These are phyloP conservation scores for Drosophila burlai DNA, from an alignment of 1,140 invertebrate species.

Conservation along the genomic window DNA sequence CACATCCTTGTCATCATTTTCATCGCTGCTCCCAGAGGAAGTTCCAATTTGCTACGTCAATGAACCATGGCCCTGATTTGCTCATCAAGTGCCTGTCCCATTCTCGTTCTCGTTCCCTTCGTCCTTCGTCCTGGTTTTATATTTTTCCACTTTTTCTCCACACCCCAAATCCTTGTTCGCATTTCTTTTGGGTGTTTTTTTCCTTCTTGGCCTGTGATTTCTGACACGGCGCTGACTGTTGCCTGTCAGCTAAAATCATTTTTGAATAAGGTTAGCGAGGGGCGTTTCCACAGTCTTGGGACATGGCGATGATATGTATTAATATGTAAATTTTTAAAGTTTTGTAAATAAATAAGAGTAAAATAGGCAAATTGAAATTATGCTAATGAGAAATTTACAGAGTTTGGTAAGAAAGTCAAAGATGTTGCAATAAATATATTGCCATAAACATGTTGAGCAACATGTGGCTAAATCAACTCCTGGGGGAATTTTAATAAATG, in stretches of 20 bases:
- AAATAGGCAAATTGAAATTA: not conserved
- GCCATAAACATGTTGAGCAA: not conserved
- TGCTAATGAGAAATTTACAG: not conserved
- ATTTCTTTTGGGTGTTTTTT: slow-evolving; percentile 37
- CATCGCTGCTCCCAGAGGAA: slow-evolving; percentile 72
- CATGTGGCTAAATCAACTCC: not conserved
- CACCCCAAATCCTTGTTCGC: slow-evolving; percentile 29
- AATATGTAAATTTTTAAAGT: too few species aligned
- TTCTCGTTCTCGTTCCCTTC: not conserved
- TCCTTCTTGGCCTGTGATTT: slow-evolving; percentile 50
- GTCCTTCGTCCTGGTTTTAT: slow-evolving; percentile 15
- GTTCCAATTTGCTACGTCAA: slow-evolving; percentile 84
- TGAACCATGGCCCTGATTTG: slow-evolving; percentile 76
- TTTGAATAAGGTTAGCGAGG: slow-evolving; percentile 59
- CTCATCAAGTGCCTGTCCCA: slow-evolving; percentile 52
- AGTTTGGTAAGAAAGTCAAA: not conserved
- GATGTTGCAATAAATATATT: too few species aligned
- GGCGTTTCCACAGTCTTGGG: slow-evolving; percentile 7
- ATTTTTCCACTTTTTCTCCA: slow-evolving; percentile 23
- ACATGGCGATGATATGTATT: too few species aligned
- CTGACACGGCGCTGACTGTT: slow-evolving; percentile 67
- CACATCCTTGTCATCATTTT: slow-evolving; percentile 30
- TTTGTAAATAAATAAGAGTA: not conserved
- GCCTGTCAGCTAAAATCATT: slow-evolving; percentile 73
- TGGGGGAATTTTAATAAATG: not conserved